These are phyloP conservation scores for Clarias fuscus DNA, from an alignment of 2,797 vertebrate species.

Conservation along the genomic window DNA sequence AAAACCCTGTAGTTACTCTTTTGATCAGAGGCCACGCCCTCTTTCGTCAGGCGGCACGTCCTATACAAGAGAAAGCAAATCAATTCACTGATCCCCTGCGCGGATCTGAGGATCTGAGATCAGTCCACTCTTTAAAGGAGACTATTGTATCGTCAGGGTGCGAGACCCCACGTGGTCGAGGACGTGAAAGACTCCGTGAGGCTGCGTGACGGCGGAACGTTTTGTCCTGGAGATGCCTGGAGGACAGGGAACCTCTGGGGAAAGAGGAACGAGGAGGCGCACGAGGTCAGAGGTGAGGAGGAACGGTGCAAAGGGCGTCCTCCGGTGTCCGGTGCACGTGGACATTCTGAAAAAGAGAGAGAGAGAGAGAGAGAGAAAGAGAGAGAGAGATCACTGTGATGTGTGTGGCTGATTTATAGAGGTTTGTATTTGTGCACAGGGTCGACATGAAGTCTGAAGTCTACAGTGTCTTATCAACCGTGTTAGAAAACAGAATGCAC, in stretches of 20 bases:
- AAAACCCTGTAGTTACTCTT: not conserved
- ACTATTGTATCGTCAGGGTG: not conserved
- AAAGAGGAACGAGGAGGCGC: not conserved
- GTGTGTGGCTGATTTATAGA: too few species aligned
- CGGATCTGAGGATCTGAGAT: not conserved
- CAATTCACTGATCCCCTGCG: not conserved
- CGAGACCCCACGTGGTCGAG: not conserved
- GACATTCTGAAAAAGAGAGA: not conserved
- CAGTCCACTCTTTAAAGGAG: not conserved
- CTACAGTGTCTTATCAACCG: too few species aligned
- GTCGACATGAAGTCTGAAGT: too few species aligned
- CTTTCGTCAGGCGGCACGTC: not conserved
- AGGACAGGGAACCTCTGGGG: not conserved
- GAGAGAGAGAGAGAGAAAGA: not conserved
- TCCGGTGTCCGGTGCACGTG: not conserved
- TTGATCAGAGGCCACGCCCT: not conserved
- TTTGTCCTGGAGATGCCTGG: not conserved
- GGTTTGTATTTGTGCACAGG: not conserved
- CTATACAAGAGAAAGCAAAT: not conserved
- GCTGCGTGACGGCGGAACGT: too few species aligned
- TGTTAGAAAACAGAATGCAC: too few species aligned
- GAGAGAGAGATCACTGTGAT: too few species aligned
- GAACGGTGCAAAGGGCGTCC: slow-evolving; percentile 24
- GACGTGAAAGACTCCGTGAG: not conserved
- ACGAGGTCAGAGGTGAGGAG: slow-evolving; percentile 22